These are phyloP conservation scores for Elymnias hypermnestra DNA, from an alignment of 1,140 invertebrate species.

Conservation along the genomic window DNA sequence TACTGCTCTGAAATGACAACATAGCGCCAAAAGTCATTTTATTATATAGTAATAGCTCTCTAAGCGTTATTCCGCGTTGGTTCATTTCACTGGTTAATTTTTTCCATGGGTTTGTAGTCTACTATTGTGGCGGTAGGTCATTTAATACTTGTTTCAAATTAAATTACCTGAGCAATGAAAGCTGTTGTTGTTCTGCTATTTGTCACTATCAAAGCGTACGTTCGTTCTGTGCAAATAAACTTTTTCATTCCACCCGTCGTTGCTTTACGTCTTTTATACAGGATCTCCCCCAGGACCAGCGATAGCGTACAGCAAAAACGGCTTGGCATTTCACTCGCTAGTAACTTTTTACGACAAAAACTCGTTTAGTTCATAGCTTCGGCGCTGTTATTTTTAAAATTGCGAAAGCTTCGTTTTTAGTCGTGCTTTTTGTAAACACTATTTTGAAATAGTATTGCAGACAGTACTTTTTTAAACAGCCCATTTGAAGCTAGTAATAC, in stretches of 20 bases:
- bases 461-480: too few species aligned
- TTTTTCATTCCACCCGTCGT: slow-evolving; percentile 17
- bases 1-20: too few species aligned
- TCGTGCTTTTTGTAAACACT: slow-evolving; percentile 4
- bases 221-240: slow-evolving; percentile 18
- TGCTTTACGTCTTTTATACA: slow-evolving; percentile 13
- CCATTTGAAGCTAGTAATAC: too few species aligned
- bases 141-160: too few species aligned
- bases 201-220: slow-evolving; percentile 7
- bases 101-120: too few species aligned
- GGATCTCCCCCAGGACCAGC: slow-evolving; percentile 14
- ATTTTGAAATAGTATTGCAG: background rate
- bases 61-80: too few species aligned
- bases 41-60: too few species aligned
- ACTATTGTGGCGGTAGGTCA: too few species aligned
- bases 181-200: background rate
- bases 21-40: too few species aligned
- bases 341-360: slow-evolving; percentile 23
- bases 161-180: background rate
- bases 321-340: slow-evolving; percentile 22
- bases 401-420: slow-evolving; percentile 11
- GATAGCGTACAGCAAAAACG: slow-evolving; percentile 21
- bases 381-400: slow-evolving; percentile 21
- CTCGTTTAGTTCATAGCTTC: slow-evolving; percentile 23
- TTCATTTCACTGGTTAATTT: too few species aligned